A percentile compares a stretch with the other conserved stretches of the same genome.
phyloP scores from a whole-genome alignment of 2,797 vertebrate species.

The Parauchenoglanis punctatus region DNA sequence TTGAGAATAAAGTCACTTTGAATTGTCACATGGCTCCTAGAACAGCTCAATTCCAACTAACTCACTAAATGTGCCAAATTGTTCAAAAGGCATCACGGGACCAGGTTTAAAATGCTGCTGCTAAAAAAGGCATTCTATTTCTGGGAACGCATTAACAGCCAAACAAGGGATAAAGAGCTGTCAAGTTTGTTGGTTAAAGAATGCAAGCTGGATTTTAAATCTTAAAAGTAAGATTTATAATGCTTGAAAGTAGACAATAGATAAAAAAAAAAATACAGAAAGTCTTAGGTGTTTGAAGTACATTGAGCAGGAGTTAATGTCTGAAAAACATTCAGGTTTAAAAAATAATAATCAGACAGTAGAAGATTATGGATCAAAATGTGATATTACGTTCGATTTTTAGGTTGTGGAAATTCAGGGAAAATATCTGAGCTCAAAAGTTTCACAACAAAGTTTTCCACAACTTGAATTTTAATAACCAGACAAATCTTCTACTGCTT shows the following conservation, averaged over 20 bases:
- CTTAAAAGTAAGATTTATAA: not conserved
- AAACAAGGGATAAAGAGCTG: conserved; percentile 5
- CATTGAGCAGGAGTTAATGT: not conserved
- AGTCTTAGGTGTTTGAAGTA: not conserved
- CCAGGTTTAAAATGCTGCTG: not conserved
- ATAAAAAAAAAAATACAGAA: not conserved
- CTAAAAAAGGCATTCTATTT: not conserved
- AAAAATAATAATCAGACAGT: not conserved
- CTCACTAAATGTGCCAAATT: not conserved
- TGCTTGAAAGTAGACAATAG: not conserved
- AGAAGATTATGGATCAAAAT: not conserved
- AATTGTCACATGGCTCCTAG: not conserved
- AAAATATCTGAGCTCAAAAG: not conserved
- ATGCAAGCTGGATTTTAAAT: not conserved
- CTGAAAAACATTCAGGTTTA: not conserved
- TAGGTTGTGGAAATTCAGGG: too few relatives aligned
- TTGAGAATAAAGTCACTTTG: not conserved
- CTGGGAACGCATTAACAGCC: not conserved
- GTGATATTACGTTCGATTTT: not conserved
- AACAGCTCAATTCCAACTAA: not conserved
- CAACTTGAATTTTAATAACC: not conserved
- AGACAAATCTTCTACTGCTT: not conserved
- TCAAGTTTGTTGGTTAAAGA: not conserved
- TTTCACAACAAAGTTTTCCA: not conserved
- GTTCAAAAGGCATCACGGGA: not conserved